Conservation (phyloP, 2,113 vertebrate species). For the Gorsachius goisagi region DNA sequence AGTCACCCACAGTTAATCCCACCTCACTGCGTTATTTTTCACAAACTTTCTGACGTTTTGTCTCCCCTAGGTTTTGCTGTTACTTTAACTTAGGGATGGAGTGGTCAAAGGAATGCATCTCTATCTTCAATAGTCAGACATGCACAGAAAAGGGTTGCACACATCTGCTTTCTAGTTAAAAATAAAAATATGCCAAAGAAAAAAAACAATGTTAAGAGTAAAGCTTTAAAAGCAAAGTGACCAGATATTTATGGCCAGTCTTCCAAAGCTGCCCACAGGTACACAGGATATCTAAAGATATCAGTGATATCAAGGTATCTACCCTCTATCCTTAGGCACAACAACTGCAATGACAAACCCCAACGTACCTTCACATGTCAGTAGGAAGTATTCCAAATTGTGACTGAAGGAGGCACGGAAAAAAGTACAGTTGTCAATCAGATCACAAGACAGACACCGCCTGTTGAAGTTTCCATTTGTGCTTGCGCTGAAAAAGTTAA, state of each 20-base stretch:
- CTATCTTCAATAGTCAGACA: neutral
- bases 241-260: neutral
- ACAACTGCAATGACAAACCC: neutral
- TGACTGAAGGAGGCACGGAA: constrained; percentile 89
- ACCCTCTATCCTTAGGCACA: neutral
- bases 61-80: neutral
- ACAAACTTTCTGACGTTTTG: neutral
- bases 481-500: constrained; percentile 80
- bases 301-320: neutral
- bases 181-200: neutral
- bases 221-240: neutral
- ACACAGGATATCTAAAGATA: neutral
- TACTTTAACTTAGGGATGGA: neutral
- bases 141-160: neutral
- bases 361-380: constrained; percentile 87
- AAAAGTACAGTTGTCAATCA: constrained; percentile 87
- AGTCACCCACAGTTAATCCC: neutral
- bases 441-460: constrained; percentile 88
- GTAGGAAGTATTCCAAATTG: constrained; percentile 84
- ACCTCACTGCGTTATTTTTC: neutral
- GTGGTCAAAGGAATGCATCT: neutral
- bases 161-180: neutral
- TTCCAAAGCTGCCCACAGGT: neutral
- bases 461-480: constrained; percentile 91
- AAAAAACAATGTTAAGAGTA: neutral